These are phyloP conservation scores for Spilarctia lutea DNA, from an alignment of 2,888 invertebrate genomes.

Conservation along the genomic window DNA sequence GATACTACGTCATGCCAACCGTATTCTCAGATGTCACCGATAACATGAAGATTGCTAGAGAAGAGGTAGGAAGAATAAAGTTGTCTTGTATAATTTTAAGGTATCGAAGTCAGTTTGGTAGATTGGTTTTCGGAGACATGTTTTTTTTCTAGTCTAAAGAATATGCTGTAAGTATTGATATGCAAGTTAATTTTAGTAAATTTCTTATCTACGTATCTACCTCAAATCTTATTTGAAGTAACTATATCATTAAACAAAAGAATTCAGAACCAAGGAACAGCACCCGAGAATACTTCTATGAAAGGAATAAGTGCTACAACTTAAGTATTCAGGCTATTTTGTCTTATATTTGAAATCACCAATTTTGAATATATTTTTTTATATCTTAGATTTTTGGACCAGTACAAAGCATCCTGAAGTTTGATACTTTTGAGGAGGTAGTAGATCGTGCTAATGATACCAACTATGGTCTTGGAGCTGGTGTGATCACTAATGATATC, in stretches of 20 bases:
- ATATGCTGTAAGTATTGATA: too few relatives aligned
- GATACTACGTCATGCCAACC: conserved; percentile 93
- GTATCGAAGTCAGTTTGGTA: background rate
- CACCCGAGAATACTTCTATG: too few relatives aligned
- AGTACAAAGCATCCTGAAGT: conserved; percentile 95
- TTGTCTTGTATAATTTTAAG: background rate
- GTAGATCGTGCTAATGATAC: conserved; percentile 94
- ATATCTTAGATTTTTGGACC: conserved; percentile 95
- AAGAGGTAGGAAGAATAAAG: conserved; percentile 87
- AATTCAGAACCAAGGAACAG: too few relatives aligned
- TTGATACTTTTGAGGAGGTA: conserved; percentile 92
- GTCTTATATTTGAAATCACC: background rate
- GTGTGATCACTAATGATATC: conserved; percentile 94
- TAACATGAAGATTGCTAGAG: conserved; percentile 91
- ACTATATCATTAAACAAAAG: too few relatives aligned
- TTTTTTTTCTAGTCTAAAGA: background rate
- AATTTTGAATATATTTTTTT: background rate
- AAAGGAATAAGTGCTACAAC: too few relatives aligned
- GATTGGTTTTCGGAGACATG: background rate
- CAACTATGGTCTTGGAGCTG: conserved; percentile 94
- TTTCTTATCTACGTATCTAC: background rate
- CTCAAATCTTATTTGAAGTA: background rate
- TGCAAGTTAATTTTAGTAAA: background rate
- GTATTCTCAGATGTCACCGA: conserved; percentile 93
- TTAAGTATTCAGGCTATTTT: too few relatives aligned